Evolutionary conservation across 2,113 vertebrate genomes (phyloP), one percentile per base, ranked within the genome.

Genomic region (Spilogale gracilis): DNA sequence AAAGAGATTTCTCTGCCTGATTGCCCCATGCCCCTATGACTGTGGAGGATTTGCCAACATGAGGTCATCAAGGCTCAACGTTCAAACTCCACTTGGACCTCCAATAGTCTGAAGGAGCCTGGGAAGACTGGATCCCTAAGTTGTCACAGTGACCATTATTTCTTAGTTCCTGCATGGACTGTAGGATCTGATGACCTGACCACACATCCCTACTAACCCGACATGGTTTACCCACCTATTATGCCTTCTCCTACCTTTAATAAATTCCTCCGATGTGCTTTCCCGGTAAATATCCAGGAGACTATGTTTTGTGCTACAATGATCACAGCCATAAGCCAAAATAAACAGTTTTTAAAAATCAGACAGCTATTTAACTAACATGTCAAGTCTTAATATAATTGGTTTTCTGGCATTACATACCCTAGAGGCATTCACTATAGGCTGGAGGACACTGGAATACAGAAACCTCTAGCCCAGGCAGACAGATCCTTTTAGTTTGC

Each of bases 311-410:
- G 27, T 91, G 18, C 30, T 91, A 54, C 23, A 84, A 83, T 2
- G 65, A 60, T 85, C 54, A 92, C 2, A 78, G 23, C 25, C 18
- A 48, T 81, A 56, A 74, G 10, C 17, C n/a, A 76, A 85, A 95
- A 83, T 93, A 87, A 76, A 76, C 7, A 67, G 7, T 69, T 84
- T 43, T 95, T 56, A 69, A 85, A 92, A 76, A 69, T 92, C 52
- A 88, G 38, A 82, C 8, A 86, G 21, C 17, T 65, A 50, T n/a
- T 91, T 91, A 91, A 90, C 48, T 94, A 79, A 56, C 17, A 1
- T 61, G n/a, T 82, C 11, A 50, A 80, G 63, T 50, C 11, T 54
- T 89, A 48, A 5, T 1, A 8, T 69, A 56, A 65, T 79, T 76
- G 0, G 1, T 52, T 79, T 25, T 84, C 67, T 52, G 54, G 30